Percentiles rank a stretch among this genome's conserved stretches.
Evolutionary conservation across 53 echinoderm and acorn worm genomes (phyloP).

Genomic region (Pentamera pediparva): DNA sequence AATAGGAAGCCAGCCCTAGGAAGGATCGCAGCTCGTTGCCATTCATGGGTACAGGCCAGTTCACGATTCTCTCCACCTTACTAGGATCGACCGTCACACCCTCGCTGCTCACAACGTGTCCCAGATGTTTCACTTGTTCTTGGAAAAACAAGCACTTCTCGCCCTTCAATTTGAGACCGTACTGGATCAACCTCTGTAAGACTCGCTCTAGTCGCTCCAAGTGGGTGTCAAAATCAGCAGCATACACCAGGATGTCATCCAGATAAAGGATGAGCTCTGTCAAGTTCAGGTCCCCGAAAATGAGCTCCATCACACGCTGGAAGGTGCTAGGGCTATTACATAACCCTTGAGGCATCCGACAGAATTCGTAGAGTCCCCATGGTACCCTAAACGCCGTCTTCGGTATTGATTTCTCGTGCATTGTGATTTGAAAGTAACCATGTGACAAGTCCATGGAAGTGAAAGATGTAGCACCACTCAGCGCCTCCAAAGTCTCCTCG

Average conservation of each 20-base stretch:
- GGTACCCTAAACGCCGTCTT: slow-evolving; percentile 61
- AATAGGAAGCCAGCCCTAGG: slow-evolving; percentile 45
- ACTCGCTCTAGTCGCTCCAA: slow-evolving; percentile 10
- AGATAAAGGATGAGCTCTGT: slow-evolving; percentile 26
- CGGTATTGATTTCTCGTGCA: slow-evolving; percentile 39
- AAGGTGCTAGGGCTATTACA: slow-evolving; percentile 63
- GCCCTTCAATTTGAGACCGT: slow-evolving; percentile 38
- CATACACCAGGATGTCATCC: slow-evolving; percentile 48
- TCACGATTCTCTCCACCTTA: slow-evolving; percentile 32
- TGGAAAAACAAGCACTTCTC: slow-evolving; percentile 38
- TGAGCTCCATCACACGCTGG: slow-evolving; percentile 51
- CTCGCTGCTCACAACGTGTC: slow-evolving; percentile 19
- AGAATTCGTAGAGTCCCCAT: slow-evolving; percentile 60
- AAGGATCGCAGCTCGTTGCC: slow-evolving; percentile 32
- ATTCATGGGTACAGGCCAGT: slow-evolving; percentile 33
- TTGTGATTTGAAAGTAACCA: slow-evolving; percentile 61
- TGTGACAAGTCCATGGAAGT: slow-evolving; percentile 49
- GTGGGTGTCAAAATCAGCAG: slow-evolving; percentile 20
- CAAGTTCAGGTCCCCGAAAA: slow-evolving; percentile 51
- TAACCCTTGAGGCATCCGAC: slow-evolving; percentile 52
- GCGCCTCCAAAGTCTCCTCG: slow-evolving; percentile 48
- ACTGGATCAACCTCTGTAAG: background rate
- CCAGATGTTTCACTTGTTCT: slow-evolving; percentile 8
- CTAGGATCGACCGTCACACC: slow-evolving; percentile 38
- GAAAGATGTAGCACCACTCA: slow-evolving; percentile 45